Base-by-base conservation (phyloP, 2,888 invertebrate genomes). In the Punctoribates punctum region DNA sequence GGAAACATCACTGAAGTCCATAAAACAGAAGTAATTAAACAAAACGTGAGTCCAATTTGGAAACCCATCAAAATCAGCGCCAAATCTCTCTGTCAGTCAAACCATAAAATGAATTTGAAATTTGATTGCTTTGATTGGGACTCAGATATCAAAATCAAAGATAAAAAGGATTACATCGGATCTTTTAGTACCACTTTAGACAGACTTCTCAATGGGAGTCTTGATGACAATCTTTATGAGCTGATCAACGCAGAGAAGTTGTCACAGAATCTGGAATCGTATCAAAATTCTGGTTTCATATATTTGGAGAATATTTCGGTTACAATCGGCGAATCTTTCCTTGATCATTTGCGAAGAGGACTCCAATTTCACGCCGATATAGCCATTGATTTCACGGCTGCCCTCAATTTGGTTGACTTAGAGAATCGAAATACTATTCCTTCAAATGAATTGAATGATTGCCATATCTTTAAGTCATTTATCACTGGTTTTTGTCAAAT, bases 121-220 rank as follows among this genome's bases (percentile, higher is more conserved):
- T 62, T 62, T 27, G 62, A 62, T 27, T 62, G 62, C 29, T 62
- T 29, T 29, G 62, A 62, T 62, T 62, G 62, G 62, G 62, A 62
- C n/a, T 54, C 54, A 54, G 54, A 54, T 54, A 54, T 54, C 1
- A 48, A 48, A 13, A 17, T 48, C 15, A 20, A 25, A 11, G n/a
- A 20, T 25, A 62, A 62, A 27, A 27, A n/a, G 9, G 62, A 62
- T 62, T 11, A 13, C 4, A 62, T 62, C 62, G 62, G 62, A 11
- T 17, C 27, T 4, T 62, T 62, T 17, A 15, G 8, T 15, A 62
- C 62, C 25, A 62, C 62, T 62, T 62, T 62, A 27, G 62, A 62
- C 4, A 3, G 23, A 17, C 15, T 60, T 23, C 5, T 60, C 8
- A 23, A 2, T 23, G 60, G 60, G 9, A 34, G 8, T 8, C n/a